A percentile compares a stretch with the other conserved stretches of the same genome.
phyloP scores from a whole-genome alignment of 2,888 invertebrate species.

The Agapetus fuscipes region DNA sequence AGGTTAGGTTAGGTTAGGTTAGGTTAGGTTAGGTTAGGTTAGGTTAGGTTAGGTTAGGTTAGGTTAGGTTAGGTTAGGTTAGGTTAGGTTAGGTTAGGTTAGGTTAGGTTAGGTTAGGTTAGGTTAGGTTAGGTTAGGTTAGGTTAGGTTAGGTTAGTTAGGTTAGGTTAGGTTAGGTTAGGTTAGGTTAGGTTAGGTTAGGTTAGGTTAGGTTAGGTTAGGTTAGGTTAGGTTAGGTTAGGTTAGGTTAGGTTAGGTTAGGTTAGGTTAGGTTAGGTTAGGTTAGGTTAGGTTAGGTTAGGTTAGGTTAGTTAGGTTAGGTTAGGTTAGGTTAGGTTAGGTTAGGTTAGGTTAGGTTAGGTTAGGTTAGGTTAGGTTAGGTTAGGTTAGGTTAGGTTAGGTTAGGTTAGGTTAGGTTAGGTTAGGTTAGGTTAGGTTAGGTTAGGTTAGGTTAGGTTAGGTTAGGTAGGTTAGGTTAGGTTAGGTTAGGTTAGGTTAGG shows the following conservation, averaged over 20 bases:
- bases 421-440: conserved; percentile 19
- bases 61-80: conserved; percentile 22
- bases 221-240: conserved; percentile 23
- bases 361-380: conserved; percentile 21
- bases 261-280: conserved; percentile 23
- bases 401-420: conserved; percentile 17
- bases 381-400: conserved; percentile 21
- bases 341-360: conserved; percentile 22
- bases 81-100: conserved; percentile 23
- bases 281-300: conserved; percentile 18
- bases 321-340: too few relatives aligned
- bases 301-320: conserved; percentile 20
- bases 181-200: conserved; percentile 23
- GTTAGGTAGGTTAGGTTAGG: too few relatives aligned
- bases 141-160: conserved; percentile 24
- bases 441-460: conserved; percentile 17
- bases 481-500: conserved; percentile 18
- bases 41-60: conserved; percentile 23
- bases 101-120: conserved; percentile 23
- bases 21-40: conserved; percentile 23
- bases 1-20: conserved; percentile 19
- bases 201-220: conserved; percentile 24
- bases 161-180: conserved; percentile 25
- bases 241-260: conserved; percentile 17
- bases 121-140: conserved; percentile 25